Base-by-base conservation (phyloP, 1,140 invertebrate species). In the Kradibia gibbosae region DNA sequence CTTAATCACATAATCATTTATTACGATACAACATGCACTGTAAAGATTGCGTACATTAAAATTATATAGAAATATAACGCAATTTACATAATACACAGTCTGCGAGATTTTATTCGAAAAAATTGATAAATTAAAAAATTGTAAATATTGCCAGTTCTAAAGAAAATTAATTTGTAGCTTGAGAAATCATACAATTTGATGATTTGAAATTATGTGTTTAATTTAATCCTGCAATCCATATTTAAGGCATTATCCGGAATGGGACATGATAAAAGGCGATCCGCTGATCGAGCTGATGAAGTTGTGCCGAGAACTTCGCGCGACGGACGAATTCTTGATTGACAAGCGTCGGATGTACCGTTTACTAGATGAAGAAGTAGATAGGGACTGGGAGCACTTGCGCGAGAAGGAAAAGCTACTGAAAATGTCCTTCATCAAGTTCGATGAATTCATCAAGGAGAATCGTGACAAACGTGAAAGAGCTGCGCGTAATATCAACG, bases 401-500 rank as follows among this genome's bases (percentile, higher is more conserved):
- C 86, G 90, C 5, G 85, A 87, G 0, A 92, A 93, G 75, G 90
- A 93, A 83, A 80, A 89, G 39, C 77, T 90, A 25, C 82, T 94
- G 10, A 91, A 92, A 65, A 88, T 92, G 55, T 93, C 93, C 3
- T 93, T 93, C 83, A 90, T 93, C 34, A 92, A 92, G 75, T 93
- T 93, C 84, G 92, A 93, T 83, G 92, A 92, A 88, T 93, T 93
- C 80, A 91, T 93, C 1, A 89, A 91, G 74, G 93, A 93, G 80
- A 94, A 94, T 83, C 89, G 92, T 71, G 92, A 93, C 74, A 94
- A 94, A 82, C 90, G 92, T 11, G 91, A 93, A 48, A 88, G 93
- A 15, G 92, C 93, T 8, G 87, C 91, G 22, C 86, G 89, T 1
- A 93, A 93, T 83, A 92, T 93, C 86, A 86, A 86, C 3, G 91